phyloP scores from a whole-genome alignment of 2,797 vertebrate genomes.

The Pangasius djambal region DNA sequence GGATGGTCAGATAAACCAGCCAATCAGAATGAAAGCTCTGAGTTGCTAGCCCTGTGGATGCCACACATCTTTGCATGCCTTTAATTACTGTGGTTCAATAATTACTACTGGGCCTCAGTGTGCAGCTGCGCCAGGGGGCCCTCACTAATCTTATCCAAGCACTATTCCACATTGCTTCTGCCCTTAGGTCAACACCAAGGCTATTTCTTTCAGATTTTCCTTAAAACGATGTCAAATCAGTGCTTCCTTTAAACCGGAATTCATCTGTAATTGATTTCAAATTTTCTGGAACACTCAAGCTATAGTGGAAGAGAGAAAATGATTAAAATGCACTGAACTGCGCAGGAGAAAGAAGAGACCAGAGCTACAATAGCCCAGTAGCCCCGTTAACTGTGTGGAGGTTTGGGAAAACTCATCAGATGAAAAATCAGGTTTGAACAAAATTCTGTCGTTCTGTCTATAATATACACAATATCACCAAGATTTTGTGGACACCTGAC shows the following conservation, averaged over 20 bases:
- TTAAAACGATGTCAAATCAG: background rate
- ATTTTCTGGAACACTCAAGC: background rate
- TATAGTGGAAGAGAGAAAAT: background rate
- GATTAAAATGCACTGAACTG: background rate
- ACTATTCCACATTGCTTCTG: background rate
- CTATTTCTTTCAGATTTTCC: background rate
- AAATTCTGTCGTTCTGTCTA: too few relatives aligned
- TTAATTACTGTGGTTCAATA: constrained; percentile 35
- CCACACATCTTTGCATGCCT: constrained; percentile 11
- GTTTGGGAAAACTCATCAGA: too few relatives aligned
- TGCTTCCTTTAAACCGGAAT: background rate
- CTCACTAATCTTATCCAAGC: background rate
- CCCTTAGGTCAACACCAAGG: constrained; percentile 2
- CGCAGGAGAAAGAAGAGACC: background rate
- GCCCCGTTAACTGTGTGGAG: background rate
- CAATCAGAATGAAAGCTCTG: background rate
- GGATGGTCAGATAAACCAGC: background rate
- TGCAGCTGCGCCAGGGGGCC: constrained; percentile 42
- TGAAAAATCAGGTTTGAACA: too few relatives aligned
- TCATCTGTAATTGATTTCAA: background rate
- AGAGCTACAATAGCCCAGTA: too few relatives aligned
- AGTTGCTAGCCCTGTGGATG: background rate
- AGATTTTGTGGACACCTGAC: background rate
- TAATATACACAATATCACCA: too few relatives aligned
- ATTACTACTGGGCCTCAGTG: constrained; percentile 45